Percentiles rank a stretch among this genome's conserved stretches.
phyloP scores from a whole-genome alignment of 2,888 invertebrate species.

The Hedychridium roseum region DNA sequence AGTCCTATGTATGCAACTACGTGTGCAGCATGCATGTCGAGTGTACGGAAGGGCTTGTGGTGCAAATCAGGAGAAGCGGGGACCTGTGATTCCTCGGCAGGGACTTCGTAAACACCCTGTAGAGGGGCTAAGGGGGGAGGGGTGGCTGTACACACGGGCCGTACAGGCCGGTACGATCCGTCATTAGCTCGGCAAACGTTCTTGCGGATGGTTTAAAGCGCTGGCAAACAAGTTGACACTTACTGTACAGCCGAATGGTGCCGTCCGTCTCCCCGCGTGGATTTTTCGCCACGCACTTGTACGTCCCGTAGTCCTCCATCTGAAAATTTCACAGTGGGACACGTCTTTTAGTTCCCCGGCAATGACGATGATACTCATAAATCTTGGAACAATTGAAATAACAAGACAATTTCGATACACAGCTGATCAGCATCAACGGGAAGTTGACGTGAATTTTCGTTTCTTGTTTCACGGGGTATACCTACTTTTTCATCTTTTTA shows the following conservation, averaged over 20 bases:
- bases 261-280: constrained; percentile 91
- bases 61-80: constrained; percentile 21
- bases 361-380: too few relatives aligned
- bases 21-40: too few relatives aligned
- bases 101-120: constrained; percentile 28
- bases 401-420: too few relatives aligned
- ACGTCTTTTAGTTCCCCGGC: too few relatives aligned
- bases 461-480: too few relatives aligned
- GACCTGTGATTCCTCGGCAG: constrained; percentile 11
- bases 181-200: constrained; percentile 40
- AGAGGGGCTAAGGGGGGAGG: too few relatives aligned
- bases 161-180: constrained; percentile 26
- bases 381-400: too few relatives aligned
- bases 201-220: constrained; percentile 25
- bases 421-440: too few relatives aligned
- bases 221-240: constrained; percentile 64
- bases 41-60: constrained; percentile 7
- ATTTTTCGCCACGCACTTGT: constrained; percentile 90
- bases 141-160: constrained; percentile 5
- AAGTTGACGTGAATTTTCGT: too few relatives aligned
- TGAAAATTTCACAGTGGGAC: constrained; percentile 57
- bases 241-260: constrained; percentile 87
- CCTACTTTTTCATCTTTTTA: too few relatives aligned
- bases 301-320: constrained; percentile 83
- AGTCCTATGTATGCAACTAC: too few relatives aligned